Evolutionary conservation across 2,888 invertebrate genomes (phyloP).

Genomic region (Congeria kusceri): DNA sequence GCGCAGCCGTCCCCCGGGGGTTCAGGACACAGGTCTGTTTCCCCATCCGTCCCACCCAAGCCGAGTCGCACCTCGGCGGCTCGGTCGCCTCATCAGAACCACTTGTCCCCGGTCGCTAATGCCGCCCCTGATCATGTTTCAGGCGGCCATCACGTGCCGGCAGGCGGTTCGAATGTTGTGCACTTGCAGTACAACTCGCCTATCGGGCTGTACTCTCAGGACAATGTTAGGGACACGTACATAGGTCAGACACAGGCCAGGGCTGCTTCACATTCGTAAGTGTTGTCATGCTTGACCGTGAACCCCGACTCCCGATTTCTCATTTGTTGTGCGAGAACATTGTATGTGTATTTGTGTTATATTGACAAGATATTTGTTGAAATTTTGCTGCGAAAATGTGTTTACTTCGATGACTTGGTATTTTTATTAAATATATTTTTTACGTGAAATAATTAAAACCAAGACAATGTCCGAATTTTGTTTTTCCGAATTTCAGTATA

Average conservation of each 20-base stretch:
- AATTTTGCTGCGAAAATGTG: no score
- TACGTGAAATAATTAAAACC: no score
- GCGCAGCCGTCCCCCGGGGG: conserved; percentile 31
- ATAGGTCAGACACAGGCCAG: conserved; percentile 78
- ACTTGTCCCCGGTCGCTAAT: conserved; percentile 52
- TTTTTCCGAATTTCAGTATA: no score
- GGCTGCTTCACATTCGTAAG: conserved; percentile 55
- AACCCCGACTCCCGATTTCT: no score
- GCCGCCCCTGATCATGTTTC: conserved; percentile 59
- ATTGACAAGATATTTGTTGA: no score
- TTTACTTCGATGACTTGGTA: no score
- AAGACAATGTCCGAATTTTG: no score
- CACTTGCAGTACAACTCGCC: conserved; percentile 85
- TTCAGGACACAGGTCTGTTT: conserved; percentile 55
- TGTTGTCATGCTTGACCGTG: conserved; percentile 18
- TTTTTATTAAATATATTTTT: no score
- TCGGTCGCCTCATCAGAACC: conserved; percentile 34
- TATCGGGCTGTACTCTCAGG: conserved; percentile 83
- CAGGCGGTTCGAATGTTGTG: conserved; percentile 75
- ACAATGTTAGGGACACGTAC: conserved; percentile 81
- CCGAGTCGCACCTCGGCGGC: conserved; percentile 33
- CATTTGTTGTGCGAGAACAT: no score
- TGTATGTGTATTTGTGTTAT: no score
- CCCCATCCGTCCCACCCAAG: conserved; percentile 61
- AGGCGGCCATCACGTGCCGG: conserved; percentile 24